Percentiles rank a stretch among this genome's conserved stretches.
Evolutionary conservation across 1,140 invertebrate genomes (phyloP).

Genomic region (Armadillidium nasatum): DNA sequence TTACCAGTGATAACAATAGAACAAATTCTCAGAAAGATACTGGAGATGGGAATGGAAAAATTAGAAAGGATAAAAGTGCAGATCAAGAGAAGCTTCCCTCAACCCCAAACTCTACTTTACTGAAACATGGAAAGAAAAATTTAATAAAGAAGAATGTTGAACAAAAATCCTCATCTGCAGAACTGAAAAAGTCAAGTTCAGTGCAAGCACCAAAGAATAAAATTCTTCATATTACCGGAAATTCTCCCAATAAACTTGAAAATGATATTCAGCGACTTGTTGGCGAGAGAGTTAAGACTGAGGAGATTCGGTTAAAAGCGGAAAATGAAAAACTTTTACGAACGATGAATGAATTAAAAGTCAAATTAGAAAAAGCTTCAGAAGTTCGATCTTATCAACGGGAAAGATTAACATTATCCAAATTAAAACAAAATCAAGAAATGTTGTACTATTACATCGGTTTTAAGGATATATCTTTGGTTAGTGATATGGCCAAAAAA

Average conservation of each 20-base stretch:
- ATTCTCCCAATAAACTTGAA: background rate
- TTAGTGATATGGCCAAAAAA: background rate
- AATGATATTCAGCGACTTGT: background rate
- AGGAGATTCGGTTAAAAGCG: background rate
- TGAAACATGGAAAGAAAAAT: no score
- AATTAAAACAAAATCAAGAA: constrained; percentile 4
- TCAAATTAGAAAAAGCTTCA: background rate
- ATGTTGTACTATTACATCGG: background rate
- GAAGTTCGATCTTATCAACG: background rate
- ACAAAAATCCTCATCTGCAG: background rate
- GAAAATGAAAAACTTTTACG: background rate
- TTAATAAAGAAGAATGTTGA: no score
- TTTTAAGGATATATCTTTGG: background rate
- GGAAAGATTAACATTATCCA: background rate
- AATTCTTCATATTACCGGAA: background rate
- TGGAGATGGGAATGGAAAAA: no score
- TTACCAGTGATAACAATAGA: no score
- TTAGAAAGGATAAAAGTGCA: no score
- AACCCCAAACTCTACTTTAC: background rate
- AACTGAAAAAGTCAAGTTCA: background rate
- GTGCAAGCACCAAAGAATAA: background rate
- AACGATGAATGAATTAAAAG: background rate
- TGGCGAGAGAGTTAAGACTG: background rate
- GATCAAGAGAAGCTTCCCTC: background rate
- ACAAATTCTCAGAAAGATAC: no score